Evolutionary conservation across 2,888 invertebrate species (phyloP), one percentile per base, ranked within the genome.

Genomic region (Eurytoma californica): DNA sequence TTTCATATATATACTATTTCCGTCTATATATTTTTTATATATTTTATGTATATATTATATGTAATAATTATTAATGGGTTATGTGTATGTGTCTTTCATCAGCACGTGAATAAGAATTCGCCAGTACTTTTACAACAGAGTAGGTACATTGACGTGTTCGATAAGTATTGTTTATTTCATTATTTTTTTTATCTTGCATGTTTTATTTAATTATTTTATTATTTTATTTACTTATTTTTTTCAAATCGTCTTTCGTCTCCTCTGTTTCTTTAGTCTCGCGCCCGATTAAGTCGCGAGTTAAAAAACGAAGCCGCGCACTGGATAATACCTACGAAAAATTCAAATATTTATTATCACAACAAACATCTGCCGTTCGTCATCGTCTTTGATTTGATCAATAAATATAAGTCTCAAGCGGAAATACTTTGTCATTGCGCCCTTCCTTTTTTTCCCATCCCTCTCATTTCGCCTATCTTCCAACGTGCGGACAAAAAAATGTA

Each of bases 281-380:
- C 49, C 69, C 16, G 24, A 20, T 39, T 39, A 39, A 39, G 39
- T 72, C 60, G 18, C 70, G 70, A 79, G 65, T 49, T 18, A 68
- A 68, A 67, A 73, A 63, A 60, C 51, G 4, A 47, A 65, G 63
- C 55, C 55, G 30, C 70, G 66, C 63, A 65, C 60, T 72, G 63
- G 16, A 63, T 79, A 82, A 82, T 73, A 80, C 82, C 80, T 78
- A 80, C 18, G 49, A 69, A 39, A 39, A 39, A 65, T 72, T 80
- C 77, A 53, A 69, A 79, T 77, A 78, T 78, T 78, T 88, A 87
- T 89, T 89, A 90, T 90, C 90, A 90, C 89, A 90, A 90, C 88
- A 88, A 90, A 82, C 78, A 72, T 74, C 77, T 55, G 74, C 57
- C 85, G 82, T 85, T 84, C 84, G 75, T 85, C 84, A 82, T 84